Evolutionary conservation across 2,797 vertebrate species (phyloP).

Genomic region (Neoniphon sammara): DNA sequence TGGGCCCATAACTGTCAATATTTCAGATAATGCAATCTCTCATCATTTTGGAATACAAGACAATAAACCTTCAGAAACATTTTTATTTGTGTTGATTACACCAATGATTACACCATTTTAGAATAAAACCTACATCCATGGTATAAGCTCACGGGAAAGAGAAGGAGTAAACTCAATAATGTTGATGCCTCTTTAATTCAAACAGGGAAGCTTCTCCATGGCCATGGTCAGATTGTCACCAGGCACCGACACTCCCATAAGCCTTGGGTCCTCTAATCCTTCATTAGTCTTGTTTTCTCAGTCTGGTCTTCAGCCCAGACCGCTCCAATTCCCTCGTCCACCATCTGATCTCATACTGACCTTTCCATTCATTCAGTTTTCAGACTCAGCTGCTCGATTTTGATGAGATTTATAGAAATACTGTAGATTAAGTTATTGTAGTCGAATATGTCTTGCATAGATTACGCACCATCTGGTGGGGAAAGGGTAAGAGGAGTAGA

Average conservation of each 20-base stretch:
- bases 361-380: slow-evolving; percentile 29
- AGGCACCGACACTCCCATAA: slow-evolving; percentile 55
- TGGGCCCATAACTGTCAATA: no score
- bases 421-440: slow-evolving; percentile 20
- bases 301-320: slow-evolving; percentile 54
- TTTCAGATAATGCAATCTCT: no score
- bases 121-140: slow-evolving; percentile 8
- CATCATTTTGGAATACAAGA: no score
- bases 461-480: slow-evolving; percentile 54
- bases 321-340: slow-evolving; percentile 36
- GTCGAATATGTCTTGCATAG: slow-evolving; percentile 48
- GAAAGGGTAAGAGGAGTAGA: slow-evolving; percentile 37
- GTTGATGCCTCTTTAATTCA: slow-evolving; percentile 51
- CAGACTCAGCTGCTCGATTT: slow-evolving; percentile 44
- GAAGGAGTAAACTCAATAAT: slow-evolving; percentile 30
- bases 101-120: not conserved
- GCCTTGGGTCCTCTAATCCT: slow-evolving; percentile 69
- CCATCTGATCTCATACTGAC: slow-evolving; percentile 41
- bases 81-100: not conserved
- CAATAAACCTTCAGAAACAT: not conserved
- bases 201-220: slow-evolving; percentile 12
- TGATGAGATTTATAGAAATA: slow-evolving; percentile 31
- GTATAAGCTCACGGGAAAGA: slow-evolving; percentile 1
- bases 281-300: slow-evolving; percentile 76
- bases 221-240: slow-evolving; percentile 56